Evolutionary conservation across 2,113 vertebrate genomes (phyloP), one percentile per base, ranked within the genome.

Genomic region (Grus americana): DNA sequence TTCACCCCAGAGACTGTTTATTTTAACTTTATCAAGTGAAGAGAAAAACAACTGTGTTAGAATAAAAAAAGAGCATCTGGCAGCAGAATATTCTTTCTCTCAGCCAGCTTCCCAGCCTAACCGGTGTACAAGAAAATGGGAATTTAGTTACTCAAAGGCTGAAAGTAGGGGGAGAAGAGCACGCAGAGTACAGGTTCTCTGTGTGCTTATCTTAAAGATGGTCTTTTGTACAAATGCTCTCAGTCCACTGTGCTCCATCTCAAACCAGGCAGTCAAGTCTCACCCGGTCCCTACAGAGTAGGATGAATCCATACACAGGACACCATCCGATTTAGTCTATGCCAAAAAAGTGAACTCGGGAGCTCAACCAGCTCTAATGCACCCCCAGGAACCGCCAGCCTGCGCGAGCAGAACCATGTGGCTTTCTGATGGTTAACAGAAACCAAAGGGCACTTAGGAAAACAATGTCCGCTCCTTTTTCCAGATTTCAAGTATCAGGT

Each of bases 1-100:
- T 72, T 95, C 97, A 89, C 98, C 96, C 97, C 81, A 84, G 97
- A 97, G 98, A 98, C 89, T 97, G 90, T 95, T 97, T 96, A 97
- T 98, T 98, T 97, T 97, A 98, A 98, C 98, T 98, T 98, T 98
- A 98, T 98, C 98, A 98, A 97, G 95, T 63, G 58, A 95, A 91
- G 96, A 93, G 96, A 89, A 95, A 94, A 93, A 95, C 94, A 98
- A 98, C 96, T 95, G 90, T 97, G 95, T 96, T 95, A 95, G 57
- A 91, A 92, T 70, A 10, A 58, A 59, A 75, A 96, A 82, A 80
- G 71, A 95, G 93, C 96, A 96, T 95, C 97, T 97, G 95, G 86
- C 92, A 93, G 90, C 29, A 63, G 34, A 78, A 40, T 49, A 68
- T 24, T 90, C 72, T 63, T 79, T 59, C 74, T 81, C 67, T 88